phyloP scores from a whole-genome alignment of 2,888 invertebrate species.

The Lycocerus yunnanus region DNA sequence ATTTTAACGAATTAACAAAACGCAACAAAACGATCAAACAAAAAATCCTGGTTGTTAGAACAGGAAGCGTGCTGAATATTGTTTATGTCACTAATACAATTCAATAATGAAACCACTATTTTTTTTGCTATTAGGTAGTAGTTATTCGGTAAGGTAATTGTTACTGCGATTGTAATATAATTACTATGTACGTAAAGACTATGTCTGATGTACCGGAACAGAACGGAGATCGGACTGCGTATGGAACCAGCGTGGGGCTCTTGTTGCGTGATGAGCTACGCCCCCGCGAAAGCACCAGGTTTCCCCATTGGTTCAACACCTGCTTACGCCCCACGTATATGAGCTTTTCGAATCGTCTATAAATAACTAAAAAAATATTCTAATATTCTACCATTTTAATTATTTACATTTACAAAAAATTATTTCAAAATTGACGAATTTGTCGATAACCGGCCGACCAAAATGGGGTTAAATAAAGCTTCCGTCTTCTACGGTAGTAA shows the following conservation, averaged over 20 bases:
- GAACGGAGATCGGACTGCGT: constrained; percentile 43
- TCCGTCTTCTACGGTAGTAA: too few relatives aligned
- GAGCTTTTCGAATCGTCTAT: constrained; percentile 7
- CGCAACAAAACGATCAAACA: constrained; percentile 6
- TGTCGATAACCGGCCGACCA: not conserved
- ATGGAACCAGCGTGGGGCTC: constrained; percentile 39
- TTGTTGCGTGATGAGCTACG: constrained; percentile 33
- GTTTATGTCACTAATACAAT: constrained; percentile 44
- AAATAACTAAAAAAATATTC: constrained; percentile 2
- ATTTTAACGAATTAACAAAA: constrained; percentile 19
- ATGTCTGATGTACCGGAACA: constrained; percentile 44
- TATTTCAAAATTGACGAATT: not conserved
- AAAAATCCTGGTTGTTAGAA: constrained; percentile 5
- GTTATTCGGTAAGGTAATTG: constrained; percentile 47
- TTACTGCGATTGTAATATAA: constrained; percentile 39
- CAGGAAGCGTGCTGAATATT: constrained; percentile 27
- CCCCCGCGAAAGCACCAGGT: constrained; percentile 38
- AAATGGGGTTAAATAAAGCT: not conserved
- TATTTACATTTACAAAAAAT: not conserved
- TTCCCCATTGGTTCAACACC: constrained; percentile 41
- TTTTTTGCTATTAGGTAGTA: constrained; percentile 46
- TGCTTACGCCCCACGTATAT: constrained; percentile 39
- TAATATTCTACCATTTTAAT: constrained; percentile 7
- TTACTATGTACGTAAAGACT: constrained; percentile 38
- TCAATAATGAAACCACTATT: constrained; percentile 47